phyloP scores from a whole-genome alignment of 2,888 invertebrate species.

The Phymatocera aterrima region DNA sequence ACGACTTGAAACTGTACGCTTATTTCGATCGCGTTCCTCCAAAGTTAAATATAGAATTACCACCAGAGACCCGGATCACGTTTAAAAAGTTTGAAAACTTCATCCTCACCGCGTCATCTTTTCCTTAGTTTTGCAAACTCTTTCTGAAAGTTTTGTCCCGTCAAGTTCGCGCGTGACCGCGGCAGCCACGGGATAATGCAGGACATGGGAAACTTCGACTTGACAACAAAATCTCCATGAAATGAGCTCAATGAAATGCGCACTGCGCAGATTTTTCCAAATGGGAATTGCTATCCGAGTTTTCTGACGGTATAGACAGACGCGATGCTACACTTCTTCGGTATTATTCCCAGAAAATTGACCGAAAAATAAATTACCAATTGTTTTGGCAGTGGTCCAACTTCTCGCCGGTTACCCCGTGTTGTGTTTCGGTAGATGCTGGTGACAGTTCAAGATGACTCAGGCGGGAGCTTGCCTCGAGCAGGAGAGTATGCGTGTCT shows the following conservation, averaged over 20 bases:
- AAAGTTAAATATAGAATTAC: conserved; percentile 42
- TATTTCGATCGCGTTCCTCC: conserved; percentile 70
- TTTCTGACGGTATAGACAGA: conserved; percentile 9
- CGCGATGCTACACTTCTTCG: conserved; percentile 8
- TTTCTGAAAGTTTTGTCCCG: not conserved
- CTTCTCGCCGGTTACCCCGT: conserved; percentile 41
- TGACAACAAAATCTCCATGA: not conserved
- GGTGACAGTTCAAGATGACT: conserved; percentile 49
- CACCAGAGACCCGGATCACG: conserved; percentile 36
- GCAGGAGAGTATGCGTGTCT: conserved; percentile 24
- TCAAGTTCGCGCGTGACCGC: not conserved
- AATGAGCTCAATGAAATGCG: not conserved
- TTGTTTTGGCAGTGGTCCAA: conserved; percentile 65
- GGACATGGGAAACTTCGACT: not conserved
- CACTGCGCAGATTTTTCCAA: not conserved
- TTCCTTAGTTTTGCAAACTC: not conserved
- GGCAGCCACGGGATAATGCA: not conserved
- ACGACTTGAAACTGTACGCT: conserved; percentile 59
- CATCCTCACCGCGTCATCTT: conserved; percentile 19
- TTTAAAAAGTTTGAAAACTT: conserved; percentile 19
- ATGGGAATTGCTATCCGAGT: not conserved
- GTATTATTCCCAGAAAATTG: conserved; percentile 44
- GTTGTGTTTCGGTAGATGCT: conserved; percentile 44
- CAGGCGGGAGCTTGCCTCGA: conserved; percentile 34
- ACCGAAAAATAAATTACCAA: conserved; percentile 55